Percentiles rank a stretch among this genome's conserved stretches.
Evolutionary conservation across 2,113 vertebrate genomes (phyloP).

Genomic region (Falco punctatus): DNA sequence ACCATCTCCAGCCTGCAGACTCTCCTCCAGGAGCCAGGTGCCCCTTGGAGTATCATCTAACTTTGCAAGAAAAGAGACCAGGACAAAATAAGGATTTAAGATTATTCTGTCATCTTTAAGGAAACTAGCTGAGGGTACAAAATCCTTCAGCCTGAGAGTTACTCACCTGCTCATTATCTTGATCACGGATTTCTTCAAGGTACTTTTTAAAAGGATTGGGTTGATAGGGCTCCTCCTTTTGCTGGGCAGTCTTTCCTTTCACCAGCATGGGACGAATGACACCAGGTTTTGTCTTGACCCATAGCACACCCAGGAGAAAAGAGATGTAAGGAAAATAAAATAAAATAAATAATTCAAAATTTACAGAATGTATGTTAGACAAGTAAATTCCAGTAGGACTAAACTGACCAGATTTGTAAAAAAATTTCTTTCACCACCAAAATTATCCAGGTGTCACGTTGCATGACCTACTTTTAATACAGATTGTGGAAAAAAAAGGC

Average conservation of each 20-base stretch:
- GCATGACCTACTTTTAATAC: background rate
- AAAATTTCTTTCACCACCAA: background rate
- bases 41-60: background rate
- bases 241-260: constrained; percentile 76
- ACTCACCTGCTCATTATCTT: constrained; percentile 79
- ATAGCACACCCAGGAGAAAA: background rate
- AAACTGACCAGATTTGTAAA: background rate
- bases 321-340: background rate
- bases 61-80: background rate
- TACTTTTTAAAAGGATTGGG: constrained; percentile 82
- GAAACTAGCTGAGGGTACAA: background rate
- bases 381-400: background rate
- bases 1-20: background rate
- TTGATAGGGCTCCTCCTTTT: constrained; percentile 75
- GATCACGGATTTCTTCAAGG: constrained; percentile 66
- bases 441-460: background rate
- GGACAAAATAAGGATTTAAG: background rate
- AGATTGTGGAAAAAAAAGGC: background rate
- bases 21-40: background rate
- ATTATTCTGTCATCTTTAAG: background rate
- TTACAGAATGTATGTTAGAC: background rate
- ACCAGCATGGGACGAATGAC: constrained; percentile 84
- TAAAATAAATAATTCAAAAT: background rate
- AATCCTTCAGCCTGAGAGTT: background rate
- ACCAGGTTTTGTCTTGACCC: constrained; percentile 87